These are phyloP conservation scores for Blomia tropicalis DNA, from an alignment of 2,888 invertebrate species.

Conservation along the genomic window DNA sequence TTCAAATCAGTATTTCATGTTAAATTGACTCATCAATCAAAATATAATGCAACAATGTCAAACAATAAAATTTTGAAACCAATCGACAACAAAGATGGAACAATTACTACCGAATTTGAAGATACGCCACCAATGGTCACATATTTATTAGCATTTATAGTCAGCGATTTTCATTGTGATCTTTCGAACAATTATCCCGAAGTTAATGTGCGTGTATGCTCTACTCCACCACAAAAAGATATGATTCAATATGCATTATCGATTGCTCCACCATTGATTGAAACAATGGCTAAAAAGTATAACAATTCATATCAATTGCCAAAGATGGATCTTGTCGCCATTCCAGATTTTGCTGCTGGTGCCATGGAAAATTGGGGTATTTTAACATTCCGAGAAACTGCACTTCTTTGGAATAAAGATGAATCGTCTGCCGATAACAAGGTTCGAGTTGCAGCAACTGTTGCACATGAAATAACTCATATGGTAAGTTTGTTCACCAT, in stretches of 20 bases:
- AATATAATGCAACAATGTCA: slow-evolving; percentile 17
- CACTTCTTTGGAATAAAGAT: slow-evolving; percentile 54
- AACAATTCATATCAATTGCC: slow-evolving; percentile 72
- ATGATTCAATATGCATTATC: slow-evolving; percentile 56
- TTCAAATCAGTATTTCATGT: slow-evolving; percentile 20
- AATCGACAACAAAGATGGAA: not conserved
- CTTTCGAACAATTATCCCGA: slow-evolving; percentile 2
- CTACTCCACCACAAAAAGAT: slow-evolving; percentile 49
- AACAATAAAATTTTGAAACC: slow-evolving; percentile 14
- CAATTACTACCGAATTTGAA: not conserved
- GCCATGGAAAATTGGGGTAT: slow-evolving; percentile 95
- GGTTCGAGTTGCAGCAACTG: slow-evolving; percentile 58
- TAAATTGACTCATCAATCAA: not conserved
- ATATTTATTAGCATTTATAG: slow-evolving; percentile 67
- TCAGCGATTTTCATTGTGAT: slow-evolving; percentile 53
- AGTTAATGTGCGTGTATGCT: slow-evolving; percentile 46
- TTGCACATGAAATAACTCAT: slow-evolving; percentile 88
- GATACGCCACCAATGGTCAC: slow-evolving; percentile 63
- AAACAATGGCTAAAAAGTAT: slow-evolving; percentile 37
- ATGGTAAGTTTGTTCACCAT: slow-evolving; percentile 29
- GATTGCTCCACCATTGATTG: slow-evolving; percentile 55
- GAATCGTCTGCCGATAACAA: slow-evolving; percentile 59
- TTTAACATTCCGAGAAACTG: slow-evolving; percentile 66
- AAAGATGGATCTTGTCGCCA: slow-evolving; percentile 70
- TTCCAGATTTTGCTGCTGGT: slow-evolving; percentile 65